Conservation (phyloP, 2,888 invertebrate species). For the Yponomeuta cagnagella region DNA sequence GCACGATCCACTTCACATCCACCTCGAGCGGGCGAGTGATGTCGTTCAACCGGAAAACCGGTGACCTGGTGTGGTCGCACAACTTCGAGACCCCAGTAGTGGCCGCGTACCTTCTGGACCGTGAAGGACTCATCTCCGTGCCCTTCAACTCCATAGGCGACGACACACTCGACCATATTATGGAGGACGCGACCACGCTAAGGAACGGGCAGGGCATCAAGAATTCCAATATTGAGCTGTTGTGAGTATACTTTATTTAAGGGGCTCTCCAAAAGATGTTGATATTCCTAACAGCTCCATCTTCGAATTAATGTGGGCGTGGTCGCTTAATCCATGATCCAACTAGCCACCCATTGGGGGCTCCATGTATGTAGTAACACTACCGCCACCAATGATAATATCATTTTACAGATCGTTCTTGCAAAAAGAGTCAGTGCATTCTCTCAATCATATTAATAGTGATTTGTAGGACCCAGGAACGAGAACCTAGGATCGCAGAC, state of each 20-base stretch:
- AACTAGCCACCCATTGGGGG: no score
- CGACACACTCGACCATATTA: conserved; percentile 84
- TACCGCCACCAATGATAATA: no score
- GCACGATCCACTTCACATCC: conserved; percentile 91
- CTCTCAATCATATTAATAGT: no score
- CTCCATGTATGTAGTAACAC: no score
- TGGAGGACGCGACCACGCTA: conserved; percentile 74
- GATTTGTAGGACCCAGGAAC: no score
- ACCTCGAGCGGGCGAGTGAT: conserved; percentile 91
- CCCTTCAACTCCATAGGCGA: conserved; percentile 94
- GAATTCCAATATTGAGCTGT: conserved; percentile 76
- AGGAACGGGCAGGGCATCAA: conserved; percentile 76
- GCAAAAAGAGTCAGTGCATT: no score
- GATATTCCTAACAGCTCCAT: no score
- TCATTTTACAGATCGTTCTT: no score
- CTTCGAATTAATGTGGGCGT: no score
- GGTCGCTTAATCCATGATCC: no score
- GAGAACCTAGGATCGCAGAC: no score
- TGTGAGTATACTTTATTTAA: conserved; percentile 55
- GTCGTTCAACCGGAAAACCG: conserved; percentile 88
- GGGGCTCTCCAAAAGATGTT: no score
- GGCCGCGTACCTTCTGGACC: conserved; percentile 87
- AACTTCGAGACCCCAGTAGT: conserved; percentile 94
- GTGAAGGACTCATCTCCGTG: conserved; percentile 85
- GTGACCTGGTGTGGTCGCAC: conserved; percentile 89